A percentile compares a stretch with the other conserved stretches of the same genome.
These are phyloP conservation scores for Micromys minutus DNA, from an alignment of 2,113 vertebrate species.

Conservation along the genomic window DNA sequence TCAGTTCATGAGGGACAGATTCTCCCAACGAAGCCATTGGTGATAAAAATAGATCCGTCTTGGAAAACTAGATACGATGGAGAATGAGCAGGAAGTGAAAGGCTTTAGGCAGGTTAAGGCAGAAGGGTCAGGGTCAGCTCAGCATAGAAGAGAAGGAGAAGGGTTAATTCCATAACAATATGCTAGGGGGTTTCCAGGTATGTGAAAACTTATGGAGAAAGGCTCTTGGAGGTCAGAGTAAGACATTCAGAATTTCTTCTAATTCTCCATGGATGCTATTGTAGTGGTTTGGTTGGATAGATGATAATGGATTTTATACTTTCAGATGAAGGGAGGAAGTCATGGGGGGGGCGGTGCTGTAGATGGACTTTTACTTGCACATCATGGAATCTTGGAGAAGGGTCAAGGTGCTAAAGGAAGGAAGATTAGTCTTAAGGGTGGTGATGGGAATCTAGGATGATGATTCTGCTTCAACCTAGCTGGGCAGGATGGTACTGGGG, in stretches of 20 bases:
- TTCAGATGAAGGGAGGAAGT: not conserved
- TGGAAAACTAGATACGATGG: not conserved
- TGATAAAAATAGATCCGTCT: not conserved
- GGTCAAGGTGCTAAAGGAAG: not conserved
- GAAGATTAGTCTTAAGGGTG: not conserved
- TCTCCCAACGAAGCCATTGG: not conserved
- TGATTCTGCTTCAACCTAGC: not conserved
- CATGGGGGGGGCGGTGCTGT: no score
- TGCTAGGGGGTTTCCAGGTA: no score
- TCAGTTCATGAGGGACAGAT: not conserved
- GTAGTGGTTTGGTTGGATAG: not conserved
- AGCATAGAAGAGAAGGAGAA: not conserved
- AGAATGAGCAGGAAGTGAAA: not conserved
- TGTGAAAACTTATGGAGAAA: not conserved
- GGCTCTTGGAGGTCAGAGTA: not conserved
- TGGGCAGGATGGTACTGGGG: not conserved
- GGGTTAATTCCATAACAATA: not conserved
- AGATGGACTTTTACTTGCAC: not conserved
- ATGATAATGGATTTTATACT: not conserved
- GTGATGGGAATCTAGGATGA: not conserved
- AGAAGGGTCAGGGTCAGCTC: not conserved
- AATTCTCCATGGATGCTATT: not conserved
- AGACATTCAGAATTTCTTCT: constrained; percentile 14
- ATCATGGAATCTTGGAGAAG: not conserved
- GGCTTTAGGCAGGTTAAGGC: not conserved